phyloP scores from a whole-genome alignment of 2,888 invertebrate species.

The Ormia ochracea region DNA sequence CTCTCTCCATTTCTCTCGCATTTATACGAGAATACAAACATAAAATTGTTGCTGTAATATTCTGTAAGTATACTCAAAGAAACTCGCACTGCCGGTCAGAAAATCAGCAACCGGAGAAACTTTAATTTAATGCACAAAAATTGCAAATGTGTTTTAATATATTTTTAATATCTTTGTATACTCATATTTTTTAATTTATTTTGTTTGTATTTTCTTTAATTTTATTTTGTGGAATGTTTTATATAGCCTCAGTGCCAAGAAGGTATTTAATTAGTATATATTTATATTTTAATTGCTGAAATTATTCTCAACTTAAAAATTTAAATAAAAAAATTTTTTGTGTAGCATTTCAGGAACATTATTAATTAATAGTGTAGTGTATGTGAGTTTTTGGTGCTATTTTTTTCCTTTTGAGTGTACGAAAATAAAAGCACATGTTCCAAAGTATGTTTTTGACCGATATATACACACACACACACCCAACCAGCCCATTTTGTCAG shows the following conservation, averaged over 20 bases:
- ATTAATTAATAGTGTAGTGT: neutral
- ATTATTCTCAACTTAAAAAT: too few relatives aligned
- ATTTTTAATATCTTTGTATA: too few relatives aligned
- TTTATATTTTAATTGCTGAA: too few relatives aligned
- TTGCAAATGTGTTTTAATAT: too few relatives aligned
- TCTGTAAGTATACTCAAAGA: neutral
- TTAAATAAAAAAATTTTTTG: too few relatives aligned
- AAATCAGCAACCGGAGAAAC: neutral
- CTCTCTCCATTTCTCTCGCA: neutral
- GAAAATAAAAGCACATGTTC: neutral
- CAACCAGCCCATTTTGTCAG: constrained; percentile 15
- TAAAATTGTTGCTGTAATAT: constrained; percentile 18
- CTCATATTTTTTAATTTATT: too few relatives aligned
- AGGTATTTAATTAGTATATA: too few relatives aligned
- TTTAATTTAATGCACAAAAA: too few relatives aligned
- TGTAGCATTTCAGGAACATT: neutral
- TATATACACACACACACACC: neutral
- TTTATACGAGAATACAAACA: neutral
- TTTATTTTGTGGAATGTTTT: too few relatives aligned
- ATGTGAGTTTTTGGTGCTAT: neutral
- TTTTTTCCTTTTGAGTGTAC: neutral
- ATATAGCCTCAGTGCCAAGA: too few relatives aligned
- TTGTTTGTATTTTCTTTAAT: too few relatives aligned
- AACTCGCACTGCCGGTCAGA: neutral
- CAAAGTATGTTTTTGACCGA: neutral